These are phyloP conservation scores for Equus przewalskii DNA, from an alignment of 2,113 vertebrate genomes.

Conservation along the genomic window DNA sequence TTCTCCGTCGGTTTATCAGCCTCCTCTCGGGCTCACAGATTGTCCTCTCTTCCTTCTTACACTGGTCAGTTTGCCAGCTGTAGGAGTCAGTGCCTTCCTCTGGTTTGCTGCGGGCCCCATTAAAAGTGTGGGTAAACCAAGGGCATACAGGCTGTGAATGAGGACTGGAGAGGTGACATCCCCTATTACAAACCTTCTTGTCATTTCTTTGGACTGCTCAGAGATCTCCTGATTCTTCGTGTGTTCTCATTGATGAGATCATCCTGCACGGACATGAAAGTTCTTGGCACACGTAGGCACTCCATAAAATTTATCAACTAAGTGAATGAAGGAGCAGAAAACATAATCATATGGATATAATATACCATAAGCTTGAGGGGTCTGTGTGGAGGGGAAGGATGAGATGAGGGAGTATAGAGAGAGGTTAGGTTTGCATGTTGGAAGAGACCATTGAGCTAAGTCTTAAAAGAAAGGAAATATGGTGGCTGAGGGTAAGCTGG, in stretches of 20 bases:
- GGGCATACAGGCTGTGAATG: not conserved
- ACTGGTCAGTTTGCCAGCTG: slow-evolving; percentile 3
- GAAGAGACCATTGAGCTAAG: not conserved
- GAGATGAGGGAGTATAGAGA: not conserved
- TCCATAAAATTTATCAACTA: not conserved
- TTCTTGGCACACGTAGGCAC: not conserved
- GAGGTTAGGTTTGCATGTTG: not conserved
- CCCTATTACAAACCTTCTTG: not conserved
- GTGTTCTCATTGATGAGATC: not conserved
- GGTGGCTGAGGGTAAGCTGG: not conserved
- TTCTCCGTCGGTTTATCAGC: not conserved
- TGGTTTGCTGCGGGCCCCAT: not conserved
- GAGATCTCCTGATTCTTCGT: not conserved
- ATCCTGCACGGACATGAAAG: not conserved
- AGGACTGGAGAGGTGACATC: not conserved
- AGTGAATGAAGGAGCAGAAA: not conserved
- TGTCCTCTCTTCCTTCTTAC: not conserved
- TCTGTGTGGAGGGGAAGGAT: not conserved
- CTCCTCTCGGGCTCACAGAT: not conserved
- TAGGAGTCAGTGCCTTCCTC: not conserved
- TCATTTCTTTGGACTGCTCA: slow-evolving; percentile 9
- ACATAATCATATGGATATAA: not conserved
- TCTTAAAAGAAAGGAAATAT: not conserved
- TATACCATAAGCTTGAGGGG: not conserved
- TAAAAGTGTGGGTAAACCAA: not conserved